Percentiles rank a stretch among this genome's conserved stretches.
Conservation (phyloP, 23 tunicate species). For the Oikopleura vanhoeffeni region DNA sequence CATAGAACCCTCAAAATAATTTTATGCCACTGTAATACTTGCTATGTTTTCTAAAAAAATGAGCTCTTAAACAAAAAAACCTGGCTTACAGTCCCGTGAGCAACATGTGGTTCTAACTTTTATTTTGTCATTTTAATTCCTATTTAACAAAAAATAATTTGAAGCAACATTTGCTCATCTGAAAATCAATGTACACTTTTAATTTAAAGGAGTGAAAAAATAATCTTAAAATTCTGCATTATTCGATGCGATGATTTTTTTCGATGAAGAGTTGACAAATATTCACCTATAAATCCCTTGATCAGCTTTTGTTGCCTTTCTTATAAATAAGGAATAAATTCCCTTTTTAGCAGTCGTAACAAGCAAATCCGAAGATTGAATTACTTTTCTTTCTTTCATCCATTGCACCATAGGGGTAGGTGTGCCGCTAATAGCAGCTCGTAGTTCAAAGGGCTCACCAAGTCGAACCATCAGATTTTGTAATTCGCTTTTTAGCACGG, state of each 20-base stretch:
- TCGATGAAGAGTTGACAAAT: not conserved
- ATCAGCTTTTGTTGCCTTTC: not conserved
- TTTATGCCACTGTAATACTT: no score
- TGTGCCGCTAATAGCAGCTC: not conserved
- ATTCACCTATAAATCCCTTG: not conserved
- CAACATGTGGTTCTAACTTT: no score
- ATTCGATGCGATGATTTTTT: no score
- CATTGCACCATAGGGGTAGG: not conserved
- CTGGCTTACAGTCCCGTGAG: no score
- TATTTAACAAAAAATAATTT: no score
- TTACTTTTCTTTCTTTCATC: constrained; percentile 1
- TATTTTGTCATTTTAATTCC: no score
- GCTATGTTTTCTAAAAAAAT: no score
- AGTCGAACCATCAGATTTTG: not conserved
- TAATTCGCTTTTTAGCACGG: not conserved
- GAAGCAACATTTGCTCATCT: no score
- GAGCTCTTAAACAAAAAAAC: no score
- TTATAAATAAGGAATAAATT: not conserved
- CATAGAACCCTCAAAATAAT: no score
- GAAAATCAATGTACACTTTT: no score
- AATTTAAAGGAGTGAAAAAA: not conserved
- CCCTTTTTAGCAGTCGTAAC: not conserved
- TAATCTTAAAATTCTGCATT: not conserved
- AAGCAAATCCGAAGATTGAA: not conserved
- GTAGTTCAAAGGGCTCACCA: constrained; percentile 7